These are phyloP conservation scores for Emys orbicularis DNA, from an alignment of 2,797 vertebrate species.

Conservation along the genomic window DNA sequence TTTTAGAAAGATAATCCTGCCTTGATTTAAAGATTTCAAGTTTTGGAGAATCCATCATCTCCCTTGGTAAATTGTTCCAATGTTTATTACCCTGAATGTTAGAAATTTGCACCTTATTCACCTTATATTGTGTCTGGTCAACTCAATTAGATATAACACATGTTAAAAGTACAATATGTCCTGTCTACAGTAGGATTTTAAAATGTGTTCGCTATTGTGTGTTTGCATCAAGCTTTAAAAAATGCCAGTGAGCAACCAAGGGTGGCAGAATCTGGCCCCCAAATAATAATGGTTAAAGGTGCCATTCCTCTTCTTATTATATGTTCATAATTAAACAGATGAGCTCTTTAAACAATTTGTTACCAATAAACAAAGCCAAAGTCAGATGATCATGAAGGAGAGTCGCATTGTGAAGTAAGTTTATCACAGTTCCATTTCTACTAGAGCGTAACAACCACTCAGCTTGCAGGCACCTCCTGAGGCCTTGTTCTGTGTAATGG, in stretches of 20 bases:
- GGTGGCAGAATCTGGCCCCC: background rate
- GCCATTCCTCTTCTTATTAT: background rate
- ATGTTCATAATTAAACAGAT: background rate
- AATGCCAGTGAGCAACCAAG: background rate
- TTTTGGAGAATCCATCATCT: background rate
- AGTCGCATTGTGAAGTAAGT: background rate
- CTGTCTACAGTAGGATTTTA: background rate
- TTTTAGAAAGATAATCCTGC: background rate
- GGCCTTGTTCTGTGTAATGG: background rate
- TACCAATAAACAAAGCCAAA: background rate
- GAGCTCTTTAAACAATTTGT: background rate
- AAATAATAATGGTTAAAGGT: background rate
- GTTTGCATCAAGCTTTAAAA: background rate
- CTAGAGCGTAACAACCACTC: background rate
- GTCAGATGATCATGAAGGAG: background rate
- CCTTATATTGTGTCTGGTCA: background rate
- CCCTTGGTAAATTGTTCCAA: background rate
- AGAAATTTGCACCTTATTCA: background rate
- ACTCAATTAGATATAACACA: background rate
- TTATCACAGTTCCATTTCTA: background rate
- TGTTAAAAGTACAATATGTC: background rate
- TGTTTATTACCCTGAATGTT: background rate
- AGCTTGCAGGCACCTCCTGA: background rate
- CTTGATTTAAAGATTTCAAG: background rate
- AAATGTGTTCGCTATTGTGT: background rate